Conservation (phyloP, 2,113 vertebrate species). For the Erinaceus europaeus region DNA sequence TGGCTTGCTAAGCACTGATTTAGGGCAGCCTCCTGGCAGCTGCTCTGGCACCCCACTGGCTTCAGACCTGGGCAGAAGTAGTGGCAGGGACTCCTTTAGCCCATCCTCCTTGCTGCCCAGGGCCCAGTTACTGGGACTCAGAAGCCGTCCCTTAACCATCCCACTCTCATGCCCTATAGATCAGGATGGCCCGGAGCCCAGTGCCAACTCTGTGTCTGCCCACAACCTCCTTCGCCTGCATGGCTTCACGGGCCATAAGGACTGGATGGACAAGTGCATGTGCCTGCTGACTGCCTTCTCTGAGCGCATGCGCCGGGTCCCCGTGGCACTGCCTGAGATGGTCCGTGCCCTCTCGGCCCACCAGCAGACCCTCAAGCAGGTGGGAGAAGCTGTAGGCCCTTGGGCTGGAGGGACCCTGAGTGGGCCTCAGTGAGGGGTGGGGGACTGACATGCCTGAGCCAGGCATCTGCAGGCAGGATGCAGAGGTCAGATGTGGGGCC, state of each 20-base stretch:
- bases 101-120: not conserved
- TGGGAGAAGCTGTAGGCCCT: slow-evolving; percentile 68
- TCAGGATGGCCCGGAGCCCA: slow-evolving; percentile 94
- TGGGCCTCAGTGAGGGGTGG: not conserved
- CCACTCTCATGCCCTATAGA: slow-evolving; percentile 78
- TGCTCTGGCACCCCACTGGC: too few relatives aligned
- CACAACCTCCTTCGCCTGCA: slow-evolving; percentile 91
- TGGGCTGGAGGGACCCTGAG: too few relatives aligned
- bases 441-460: not conserved
- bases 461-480: not conserved
- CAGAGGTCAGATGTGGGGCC: not conserved
- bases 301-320: slow-evolving; percentile 88
- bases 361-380: slow-evolving; percentile 91
- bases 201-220: slow-evolving; percentile 89
- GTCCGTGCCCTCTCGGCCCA: slow-evolving; percentile 85
- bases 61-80: too few relatives aligned
- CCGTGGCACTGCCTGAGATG: slow-evolving; percentile 92
- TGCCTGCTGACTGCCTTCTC: slow-evolving; percentile 89
- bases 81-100: not conserved
- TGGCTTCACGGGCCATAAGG: slow-evolving; percentile 84
- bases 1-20: too few relatives aligned
- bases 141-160: too few relatives aligned
- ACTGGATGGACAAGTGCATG: slow-evolving; percentile 87
- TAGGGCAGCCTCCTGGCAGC: too few relatives aligned
- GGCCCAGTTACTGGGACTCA: not conserved